These are phyloP conservation scores for Aporophyla nigra DNA, from an alignment of 2,888 invertebrate species.

Conservation along the genomic window DNA sequence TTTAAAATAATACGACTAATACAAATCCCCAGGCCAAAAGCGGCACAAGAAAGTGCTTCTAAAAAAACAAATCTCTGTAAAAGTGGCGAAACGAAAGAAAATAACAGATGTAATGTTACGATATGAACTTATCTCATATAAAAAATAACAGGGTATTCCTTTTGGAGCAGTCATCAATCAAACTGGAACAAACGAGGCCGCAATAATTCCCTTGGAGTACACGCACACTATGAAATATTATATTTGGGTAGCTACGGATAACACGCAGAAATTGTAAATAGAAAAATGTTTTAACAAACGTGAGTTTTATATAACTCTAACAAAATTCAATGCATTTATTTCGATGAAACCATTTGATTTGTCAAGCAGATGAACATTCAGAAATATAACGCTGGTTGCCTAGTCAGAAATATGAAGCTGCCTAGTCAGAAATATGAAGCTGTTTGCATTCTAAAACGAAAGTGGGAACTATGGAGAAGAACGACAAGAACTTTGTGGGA, in stretches of 20 bases:
- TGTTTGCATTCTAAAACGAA: too few relatives aligned
- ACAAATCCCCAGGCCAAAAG: not conserved
- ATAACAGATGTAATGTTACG: conserved; percentile 61
- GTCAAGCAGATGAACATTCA: too few relatives aligned
- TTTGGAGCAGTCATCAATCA: conserved; percentile 71
- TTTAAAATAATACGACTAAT: not conserved
- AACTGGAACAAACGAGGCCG: conserved; percentile 68
- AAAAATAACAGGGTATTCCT: conserved; percentile 63
- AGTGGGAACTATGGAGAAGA: too few relatives aligned
- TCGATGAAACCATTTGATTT: too few relatives aligned
- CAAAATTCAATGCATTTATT: too few relatives aligned
- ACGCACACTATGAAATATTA: conserved; percentile 66
- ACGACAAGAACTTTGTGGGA: too few relatives aligned
- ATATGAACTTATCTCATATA: conserved; percentile 67
- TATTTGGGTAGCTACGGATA: conserved; percentile 60
- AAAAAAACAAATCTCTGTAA: conserved; percentile 48
- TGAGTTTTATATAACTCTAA: not conserved
- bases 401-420: too few relatives aligned
- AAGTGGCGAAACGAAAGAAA: conserved; percentile 48
- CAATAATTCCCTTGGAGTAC: conserved; percentile 69
- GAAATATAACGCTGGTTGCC: too few relatives aligned
- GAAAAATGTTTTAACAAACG: conserved; percentile 48
- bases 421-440: too few relatives aligned
- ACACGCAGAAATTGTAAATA: conserved; percentile 54
- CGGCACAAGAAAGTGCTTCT: conserved; percentile 3